Percentiles rank a stretch among this genome's conserved stretches.
phyloP scores from a whole-genome alignment of 2,888 invertebrate genomes.

The Plemyria rubiginata region DNA sequence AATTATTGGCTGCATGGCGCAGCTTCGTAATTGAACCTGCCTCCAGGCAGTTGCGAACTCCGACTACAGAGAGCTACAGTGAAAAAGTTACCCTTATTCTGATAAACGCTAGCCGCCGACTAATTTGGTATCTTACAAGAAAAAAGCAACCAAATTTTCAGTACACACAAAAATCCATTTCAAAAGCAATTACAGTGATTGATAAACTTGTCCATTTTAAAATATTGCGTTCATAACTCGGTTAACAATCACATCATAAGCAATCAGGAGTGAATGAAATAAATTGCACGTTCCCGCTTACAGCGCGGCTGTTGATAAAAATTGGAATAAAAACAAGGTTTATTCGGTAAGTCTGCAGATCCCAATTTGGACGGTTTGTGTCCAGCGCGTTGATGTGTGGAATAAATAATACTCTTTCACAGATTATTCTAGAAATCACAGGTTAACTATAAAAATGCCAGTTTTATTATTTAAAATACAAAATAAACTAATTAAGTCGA shows the following conservation, averaged over 20 bases:
- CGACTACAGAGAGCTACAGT: constrained; percentile 38
- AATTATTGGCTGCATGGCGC: constrained; percentile 77
- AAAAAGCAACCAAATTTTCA: constrained; percentile 2
- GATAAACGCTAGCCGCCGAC: constrained; percentile 19
- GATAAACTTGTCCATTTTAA: constrained; percentile 23
- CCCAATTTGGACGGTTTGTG: constrained; percentile 72
- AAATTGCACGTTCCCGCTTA: constrained; percentile 75
- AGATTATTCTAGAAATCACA: too few species aligned
- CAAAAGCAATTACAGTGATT: constrained; percentile 15
- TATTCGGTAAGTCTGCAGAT: constrained; percentile 62
- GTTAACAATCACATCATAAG: constrained; percentile 78
- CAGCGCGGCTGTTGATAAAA: constrained; percentile 65
- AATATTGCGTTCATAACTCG: constrained; percentile 46
- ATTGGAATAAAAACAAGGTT: constrained; percentile 67
- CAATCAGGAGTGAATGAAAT: constrained; percentile 76
- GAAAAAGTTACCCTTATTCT: constrained; percentile 55
- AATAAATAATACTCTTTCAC: background rate
- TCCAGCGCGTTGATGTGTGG: constrained; percentile 31
- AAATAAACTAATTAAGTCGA: too few species aligned
- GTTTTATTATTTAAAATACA: too few species aligned
- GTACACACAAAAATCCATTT: constrained; percentile 12
- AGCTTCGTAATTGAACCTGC: constrained; percentile 76
- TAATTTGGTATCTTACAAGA: constrained; percentile 8
- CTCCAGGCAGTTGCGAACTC: constrained; percentile 58
- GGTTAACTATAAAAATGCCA: too few species aligned